These are phyloP conservation scores for Hypanus sabinus DNA, from an alignment of 2,113 vertebrate species.

Conservation along the genomic window DNA sequence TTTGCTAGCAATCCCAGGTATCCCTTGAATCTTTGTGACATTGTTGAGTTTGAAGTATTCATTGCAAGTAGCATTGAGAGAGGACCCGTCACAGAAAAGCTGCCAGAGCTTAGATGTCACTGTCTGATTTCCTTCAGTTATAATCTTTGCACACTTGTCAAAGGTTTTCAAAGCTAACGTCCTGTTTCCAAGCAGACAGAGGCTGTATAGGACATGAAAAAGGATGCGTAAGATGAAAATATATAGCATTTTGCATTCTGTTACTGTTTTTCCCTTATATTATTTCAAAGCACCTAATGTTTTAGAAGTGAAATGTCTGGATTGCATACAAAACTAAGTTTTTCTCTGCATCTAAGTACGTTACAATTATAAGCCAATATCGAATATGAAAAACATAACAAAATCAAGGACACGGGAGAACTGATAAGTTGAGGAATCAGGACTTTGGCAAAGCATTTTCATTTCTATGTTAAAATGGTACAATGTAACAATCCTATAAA, in stretches of 20 bases:
- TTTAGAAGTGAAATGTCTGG: no score
- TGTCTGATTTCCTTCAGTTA: constrained; percentile 54
- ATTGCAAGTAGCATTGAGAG: constrained; percentile 64
- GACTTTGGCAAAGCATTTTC: neutral
- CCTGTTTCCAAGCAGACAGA: constrained; percentile 90
- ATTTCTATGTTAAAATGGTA: neutral
- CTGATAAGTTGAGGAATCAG: neutral
- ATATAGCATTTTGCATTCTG: no score
- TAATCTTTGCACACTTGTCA: constrained; percentile 70
- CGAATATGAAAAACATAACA: neutral
- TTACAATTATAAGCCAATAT: no score
- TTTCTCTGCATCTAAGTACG: no score
- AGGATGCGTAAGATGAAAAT: neutral
- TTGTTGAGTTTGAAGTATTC: constrained; percentile 78
- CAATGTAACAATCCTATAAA: neutral
- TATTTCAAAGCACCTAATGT: no score
- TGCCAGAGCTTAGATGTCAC: constrained; percentile 67
- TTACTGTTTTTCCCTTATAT: no score
- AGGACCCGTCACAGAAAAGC: constrained; percentile 67
- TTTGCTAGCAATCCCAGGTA: constrained; percentile 78
- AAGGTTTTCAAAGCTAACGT: constrained; percentile 67
- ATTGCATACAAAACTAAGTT: no score
- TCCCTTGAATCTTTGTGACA: constrained; percentile 74
- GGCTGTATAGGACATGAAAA: constrained; percentile 48
- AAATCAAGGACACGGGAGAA: constrained; percentile 9